These are phyloP conservation scores for Xiphias gladius DNA, from an alignment of 2,113 vertebrate species.

Conservation along the genomic window DNA sequence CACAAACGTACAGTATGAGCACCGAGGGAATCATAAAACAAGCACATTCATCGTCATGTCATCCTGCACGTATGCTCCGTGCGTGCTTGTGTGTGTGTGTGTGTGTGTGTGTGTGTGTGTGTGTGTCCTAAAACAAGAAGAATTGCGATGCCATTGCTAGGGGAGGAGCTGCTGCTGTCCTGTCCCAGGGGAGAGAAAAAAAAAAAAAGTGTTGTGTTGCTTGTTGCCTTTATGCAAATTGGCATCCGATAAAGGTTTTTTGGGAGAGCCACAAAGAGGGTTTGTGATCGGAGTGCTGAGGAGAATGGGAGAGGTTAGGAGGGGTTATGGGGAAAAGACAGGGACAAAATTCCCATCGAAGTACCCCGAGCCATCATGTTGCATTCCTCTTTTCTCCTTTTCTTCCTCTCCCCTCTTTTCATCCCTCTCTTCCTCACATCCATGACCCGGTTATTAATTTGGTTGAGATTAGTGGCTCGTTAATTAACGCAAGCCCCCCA, in stretches of 20 bases:
- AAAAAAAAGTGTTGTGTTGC: slow-evolving; percentile 83
- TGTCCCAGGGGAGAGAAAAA: slow-evolving; percentile 62
- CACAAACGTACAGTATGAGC: slow-evolving; percentile 54
- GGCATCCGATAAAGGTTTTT: slow-evolving; percentile 79
- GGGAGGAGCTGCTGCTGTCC: slow-evolving; percentile 69
- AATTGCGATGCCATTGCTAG: slow-evolving; percentile 43
- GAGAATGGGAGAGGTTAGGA: slow-evolving; percentile 80
- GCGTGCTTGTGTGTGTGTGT: slow-evolving; percentile 19
- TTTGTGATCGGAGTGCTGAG: slow-evolving; percentile 76
- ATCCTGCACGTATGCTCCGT: slow-evolving; percentile 49
- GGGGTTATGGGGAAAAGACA: slow-evolving; percentile 85
- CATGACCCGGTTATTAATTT: slow-evolving; percentile 79
- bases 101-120: slow-evolving; percentile 18
- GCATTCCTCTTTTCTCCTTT: slow-evolving; percentile 64
- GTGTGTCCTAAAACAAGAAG: slow-evolving; percentile 63
- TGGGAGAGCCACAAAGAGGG: slow-evolving; percentile 78
- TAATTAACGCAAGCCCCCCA: slow-evolving; percentile 72
- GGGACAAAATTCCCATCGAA: slow-evolving; percentile 82
- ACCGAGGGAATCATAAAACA: slow-evolving; percentile 66
- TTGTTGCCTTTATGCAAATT: slow-evolving; percentile 87
- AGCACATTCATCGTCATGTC: slow-evolving; percentile 61
- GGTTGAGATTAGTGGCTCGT: slow-evolving; percentile 72
- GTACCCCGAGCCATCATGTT: slow-evolving; percentile 70
- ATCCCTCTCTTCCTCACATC: slow-evolving; percentile 65
- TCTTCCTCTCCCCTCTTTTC: background rate